These are phyloP conservation scores for Glossophaga mutica DNA, from an alignment of 2,797 vertebrate species.

Conservation along the genomic window DNA sequence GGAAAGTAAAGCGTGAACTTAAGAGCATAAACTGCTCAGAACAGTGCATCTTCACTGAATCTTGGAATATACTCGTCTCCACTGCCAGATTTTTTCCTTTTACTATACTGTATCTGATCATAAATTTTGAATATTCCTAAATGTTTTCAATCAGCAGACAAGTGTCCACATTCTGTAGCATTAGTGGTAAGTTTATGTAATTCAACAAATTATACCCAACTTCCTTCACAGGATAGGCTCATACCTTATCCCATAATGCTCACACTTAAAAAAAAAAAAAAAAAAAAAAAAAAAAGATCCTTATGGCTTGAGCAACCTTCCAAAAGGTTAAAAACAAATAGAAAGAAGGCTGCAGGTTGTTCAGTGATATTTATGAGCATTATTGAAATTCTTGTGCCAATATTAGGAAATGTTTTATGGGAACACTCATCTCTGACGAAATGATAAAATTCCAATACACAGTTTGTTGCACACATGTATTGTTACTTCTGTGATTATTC, in stretches of 20 bases:
- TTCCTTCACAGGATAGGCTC: background rate
- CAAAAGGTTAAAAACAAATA: background rate
- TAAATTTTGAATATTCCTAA: background rate
- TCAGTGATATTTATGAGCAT: background rate
- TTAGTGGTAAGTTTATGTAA: background rate
- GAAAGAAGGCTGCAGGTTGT: background rate
- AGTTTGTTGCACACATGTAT: accelerated
- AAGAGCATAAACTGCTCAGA: background rate
- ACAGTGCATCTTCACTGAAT: accelerated
- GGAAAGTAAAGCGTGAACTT: background rate
- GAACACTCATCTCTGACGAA: background rate
- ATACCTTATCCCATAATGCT: background rate
- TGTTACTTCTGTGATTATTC: background rate
- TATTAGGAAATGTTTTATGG: background rate
- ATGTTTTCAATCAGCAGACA: background rate
- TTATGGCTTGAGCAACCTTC: background rate
- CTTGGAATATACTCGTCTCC: accelerated
- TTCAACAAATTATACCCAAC: background rate
- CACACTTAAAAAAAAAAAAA: background rate
- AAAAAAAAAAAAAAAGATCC: background rate
- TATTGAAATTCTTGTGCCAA: background rate
- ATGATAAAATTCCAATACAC: background rate
- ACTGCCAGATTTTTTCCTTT: background rate
- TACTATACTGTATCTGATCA: background rate
- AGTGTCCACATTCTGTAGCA: background rate